Conservation (phyloP, 2,797 vertebrate genomes). For the Vultur gryphus region DNA sequence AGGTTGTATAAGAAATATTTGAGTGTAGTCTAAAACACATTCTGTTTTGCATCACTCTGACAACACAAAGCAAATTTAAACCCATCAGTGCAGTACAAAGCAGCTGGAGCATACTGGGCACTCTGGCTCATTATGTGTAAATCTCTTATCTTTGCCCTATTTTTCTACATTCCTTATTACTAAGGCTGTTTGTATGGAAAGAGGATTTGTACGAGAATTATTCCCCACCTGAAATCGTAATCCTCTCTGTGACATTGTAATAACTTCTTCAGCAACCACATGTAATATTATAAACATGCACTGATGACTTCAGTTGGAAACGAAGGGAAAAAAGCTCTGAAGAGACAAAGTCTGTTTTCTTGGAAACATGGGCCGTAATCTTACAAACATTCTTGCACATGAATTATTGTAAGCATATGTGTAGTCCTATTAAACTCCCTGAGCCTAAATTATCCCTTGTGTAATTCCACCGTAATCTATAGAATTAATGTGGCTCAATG, state of each 20-base stretch:
- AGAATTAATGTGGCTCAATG: neutral
- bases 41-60: neutral
- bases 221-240: conserved; percentile 53
- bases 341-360: conserved; percentile 8
- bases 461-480: conserved; percentile 25
- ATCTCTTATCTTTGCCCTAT: conserved; percentile 55
- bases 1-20: neutral
- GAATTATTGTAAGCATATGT: conserved; percentile 36
- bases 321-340: neutral
- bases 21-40: neutral
- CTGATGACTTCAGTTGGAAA: conserved; percentile 13
- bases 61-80: neutral
- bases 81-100: neutral
- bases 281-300: conserved; percentile 12
- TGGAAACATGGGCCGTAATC: neutral
- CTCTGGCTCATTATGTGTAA: conserved; percentile 28
- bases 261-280: conserved; percentile 44
- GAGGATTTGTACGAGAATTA: conserved; percentile 48
- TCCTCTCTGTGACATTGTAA: conserved; percentile 50
- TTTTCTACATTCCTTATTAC: conserved; percentile 28
- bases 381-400: neutral
- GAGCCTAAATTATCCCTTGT: neutral
- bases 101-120: neutral
- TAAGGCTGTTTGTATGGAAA: conserved; percentile 35
- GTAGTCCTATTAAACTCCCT: neutral